These are phyloP conservation scores for Onychorhynchus coronatus DNA, from an alignment of 2,113 vertebrate genomes.

Conservation along the genomic window DNA sequence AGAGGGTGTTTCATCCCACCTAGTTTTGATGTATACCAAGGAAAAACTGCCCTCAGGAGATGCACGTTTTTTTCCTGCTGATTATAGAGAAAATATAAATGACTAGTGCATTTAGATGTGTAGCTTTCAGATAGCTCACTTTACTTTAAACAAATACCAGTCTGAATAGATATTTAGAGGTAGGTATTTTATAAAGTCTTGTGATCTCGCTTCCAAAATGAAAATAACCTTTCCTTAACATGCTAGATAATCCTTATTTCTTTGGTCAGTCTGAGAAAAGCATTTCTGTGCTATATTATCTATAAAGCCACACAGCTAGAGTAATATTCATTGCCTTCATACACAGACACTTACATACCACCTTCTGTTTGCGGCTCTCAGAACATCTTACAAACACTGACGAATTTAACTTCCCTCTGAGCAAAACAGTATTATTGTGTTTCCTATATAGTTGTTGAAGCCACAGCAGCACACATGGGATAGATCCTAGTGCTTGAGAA, in stretches of 20 bases:
- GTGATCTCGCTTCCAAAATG: not conserved
- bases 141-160: not conserved
- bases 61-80: not conserved
- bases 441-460: not conserved
- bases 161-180: not conserved
- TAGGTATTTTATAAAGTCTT: not conserved
- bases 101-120: not conserved
- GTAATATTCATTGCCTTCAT: not conserved
- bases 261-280: not conserved
- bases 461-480: not conserved
- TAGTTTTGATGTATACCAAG: slow-evolving; percentile 10
- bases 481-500: not conserved
- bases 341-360: not conserved
- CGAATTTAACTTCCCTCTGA: not conserved
- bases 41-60: slow-evolving; percentile 23
- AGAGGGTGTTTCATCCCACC: slow-evolving; percentile 20
- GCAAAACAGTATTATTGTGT: not conserved
- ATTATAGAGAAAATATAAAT: not conserved
- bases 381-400: not conserved
- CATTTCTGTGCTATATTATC: not conserved
- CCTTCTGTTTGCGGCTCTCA: not conserved
- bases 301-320: not conserved
- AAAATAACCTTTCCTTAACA: not conserved
- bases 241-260: not conserved
- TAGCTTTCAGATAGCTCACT: slow-evolving; percentile 1